A percentile compares a stretch with the other conserved stretches of the same genome.
These are phyloP conservation scores for Columbina picui DNA, from an alignment of 2,113 vertebrate species.

Conservation along the genomic window DNA sequence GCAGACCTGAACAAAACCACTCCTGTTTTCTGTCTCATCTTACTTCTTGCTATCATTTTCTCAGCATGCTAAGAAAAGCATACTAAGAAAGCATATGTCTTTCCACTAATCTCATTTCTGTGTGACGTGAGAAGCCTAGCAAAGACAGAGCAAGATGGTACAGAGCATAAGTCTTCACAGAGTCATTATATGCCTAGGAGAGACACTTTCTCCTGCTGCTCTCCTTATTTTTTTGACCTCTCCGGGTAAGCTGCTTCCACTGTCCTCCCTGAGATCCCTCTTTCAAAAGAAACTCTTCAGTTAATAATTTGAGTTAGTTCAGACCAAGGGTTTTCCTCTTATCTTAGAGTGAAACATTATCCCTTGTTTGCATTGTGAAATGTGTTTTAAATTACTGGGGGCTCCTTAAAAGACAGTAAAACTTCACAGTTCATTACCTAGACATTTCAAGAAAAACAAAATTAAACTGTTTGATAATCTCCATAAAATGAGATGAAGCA, in stretches of 20 bases:
- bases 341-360: not conserved
- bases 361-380: not conserved
- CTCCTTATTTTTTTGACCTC: not conserved
- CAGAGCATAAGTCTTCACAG: not conserved
- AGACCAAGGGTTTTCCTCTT: not conserved
- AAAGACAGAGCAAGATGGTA: not conserved
- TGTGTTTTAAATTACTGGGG: not conserved
- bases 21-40: not conserved
- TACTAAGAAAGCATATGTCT: not conserved
- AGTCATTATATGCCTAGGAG: not conserved
- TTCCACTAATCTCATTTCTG: not conserved
- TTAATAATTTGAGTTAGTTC: not conserved
- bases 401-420: not conserved
- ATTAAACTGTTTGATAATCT: not conserved
- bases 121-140: not conserved
- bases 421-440: not conserved
- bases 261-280: not conserved
- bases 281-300: not conserved
- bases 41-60: not conserved
- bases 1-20: conserved; percentile 1
- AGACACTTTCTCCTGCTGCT: not conserved
- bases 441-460: not conserved
- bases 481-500: not conserved
- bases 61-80: not conserved
- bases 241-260: not conserved